Percentiles rank a stretch among this genome's conserved stretches.
These are phyloP conservation scores for Arnoldichthys spilopterus DNA, from an alignment of 2,797 vertebrate genomes.

Conservation along the genomic window DNA sequence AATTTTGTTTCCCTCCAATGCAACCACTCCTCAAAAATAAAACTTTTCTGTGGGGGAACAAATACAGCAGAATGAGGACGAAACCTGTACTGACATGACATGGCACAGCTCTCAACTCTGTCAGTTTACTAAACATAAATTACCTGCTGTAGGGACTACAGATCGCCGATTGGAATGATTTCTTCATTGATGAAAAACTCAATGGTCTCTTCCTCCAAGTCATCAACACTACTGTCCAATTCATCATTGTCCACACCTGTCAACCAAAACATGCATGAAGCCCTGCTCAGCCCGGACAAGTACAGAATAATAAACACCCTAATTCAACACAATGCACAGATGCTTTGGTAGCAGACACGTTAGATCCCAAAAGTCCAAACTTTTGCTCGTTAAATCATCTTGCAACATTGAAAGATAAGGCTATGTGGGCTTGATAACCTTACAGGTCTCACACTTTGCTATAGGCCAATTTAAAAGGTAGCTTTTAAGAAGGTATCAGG, in stretches of 20 bases:
- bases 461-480: background rate
- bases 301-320: too few relatives aligned
- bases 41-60: slow-evolving; percentile 32
- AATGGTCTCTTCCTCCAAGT: slow-evolving; percentile 99
- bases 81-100: slow-evolving; percentile 55
- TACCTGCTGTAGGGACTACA: slow-evolving; percentile 88
- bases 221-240: slow-evolving; percentile 96
- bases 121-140: slow-evolving; percentile 20
- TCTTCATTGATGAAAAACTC: slow-evolving; percentile 99
- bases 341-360: background rate
- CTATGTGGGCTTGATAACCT: background rate
- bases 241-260: slow-evolving; percentile 94
- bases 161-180: slow-evolving; percentile 92
- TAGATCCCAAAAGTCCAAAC: background rate
- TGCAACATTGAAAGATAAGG: background rate
- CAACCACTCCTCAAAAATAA: slow-evolving; percentile 65
- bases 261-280: slow-evolving; percentile 10
- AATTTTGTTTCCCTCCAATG: slow-evolving; percentile 62
- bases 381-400: background rate
- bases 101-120: slow-evolving; percentile 42
- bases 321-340: background rate
- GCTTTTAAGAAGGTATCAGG: background rate
- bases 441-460: background rate
- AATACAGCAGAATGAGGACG: slow-evolving; percentile 48
- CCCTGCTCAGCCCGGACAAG: background rate